A percentile compares a stretch with the other conserved stretches of the same genome.
Evolutionary conservation across 2,888 invertebrate genomes (phyloP).

Genomic region (Trissolcus brochymenae): DNA sequence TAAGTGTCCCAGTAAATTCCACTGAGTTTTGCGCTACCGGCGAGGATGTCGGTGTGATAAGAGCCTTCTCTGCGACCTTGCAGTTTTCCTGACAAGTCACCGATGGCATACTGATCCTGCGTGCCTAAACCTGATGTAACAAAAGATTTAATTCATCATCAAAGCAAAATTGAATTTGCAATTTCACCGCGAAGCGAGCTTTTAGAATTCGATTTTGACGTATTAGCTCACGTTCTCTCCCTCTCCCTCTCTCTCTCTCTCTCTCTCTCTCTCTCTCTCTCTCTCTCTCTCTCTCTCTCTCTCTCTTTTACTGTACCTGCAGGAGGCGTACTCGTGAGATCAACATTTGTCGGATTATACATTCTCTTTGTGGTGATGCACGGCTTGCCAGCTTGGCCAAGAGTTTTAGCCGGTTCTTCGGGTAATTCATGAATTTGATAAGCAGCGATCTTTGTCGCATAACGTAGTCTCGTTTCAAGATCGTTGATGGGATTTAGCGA

Average conservation of each 20-base stretch:
- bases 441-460: conserved; percentile 84
- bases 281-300: too few relatives aligned
- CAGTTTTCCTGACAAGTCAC: conserved; percentile 92
- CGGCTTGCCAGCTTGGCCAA: conserved; percentile 74
- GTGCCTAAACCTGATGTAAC: conserved; percentile 84
- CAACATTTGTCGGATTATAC: conserved; percentile 85
- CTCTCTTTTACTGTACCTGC: conserved; percentile 77
- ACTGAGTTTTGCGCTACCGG: conserved; percentile 85
- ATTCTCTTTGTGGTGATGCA: conserved; percentile 85
- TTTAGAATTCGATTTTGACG: too few relatives aligned
- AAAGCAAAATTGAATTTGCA: too few relatives aligned
- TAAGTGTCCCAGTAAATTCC: conserved; percentile 90
- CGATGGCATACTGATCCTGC: conserved; percentile 93
- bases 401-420: conserved; percentile 78
- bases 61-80: conserved; percentile 84
- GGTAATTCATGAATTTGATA: conserved; percentile 86
- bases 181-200: neutral
- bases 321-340: conserved; percentile 81
- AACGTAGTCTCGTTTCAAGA: conserved; percentile 84
- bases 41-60: conserved; percentile 82
- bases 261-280: too few relatives aligned
- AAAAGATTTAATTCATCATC: neutral
- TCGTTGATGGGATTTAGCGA: conserved; percentile 82
- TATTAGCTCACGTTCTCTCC: too few relatives aligned
- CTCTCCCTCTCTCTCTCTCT: too few relatives aligned